Evolutionary conservation across 2,797 vertebrate species (phyloP).

Genomic region (Malacoraja senta): DNA sequence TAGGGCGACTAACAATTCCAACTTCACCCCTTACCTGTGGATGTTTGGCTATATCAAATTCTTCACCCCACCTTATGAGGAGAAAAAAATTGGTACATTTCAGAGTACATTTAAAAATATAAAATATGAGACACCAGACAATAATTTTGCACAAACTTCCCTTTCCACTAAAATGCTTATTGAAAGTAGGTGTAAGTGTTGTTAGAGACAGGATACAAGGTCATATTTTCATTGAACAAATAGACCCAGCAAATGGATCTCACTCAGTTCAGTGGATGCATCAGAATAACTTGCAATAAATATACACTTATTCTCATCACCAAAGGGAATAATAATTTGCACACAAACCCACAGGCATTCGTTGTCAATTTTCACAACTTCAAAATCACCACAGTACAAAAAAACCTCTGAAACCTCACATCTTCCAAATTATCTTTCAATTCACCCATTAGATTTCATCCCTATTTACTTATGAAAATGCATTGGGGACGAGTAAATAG

Average conservation of each 20-base stretch:
- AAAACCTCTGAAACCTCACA: neutral
- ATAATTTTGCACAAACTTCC: slow-evolving; percentile 8
- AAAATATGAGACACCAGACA: neutral
- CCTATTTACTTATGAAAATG: neutral
- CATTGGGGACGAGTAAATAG: neutral
- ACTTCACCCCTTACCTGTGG: slow-evolving; percentile 73
- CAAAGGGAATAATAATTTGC: neutral
- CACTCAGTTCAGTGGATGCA: neutral
- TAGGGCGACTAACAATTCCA: slow-evolving; percentile 29
- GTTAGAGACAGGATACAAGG: neutral
- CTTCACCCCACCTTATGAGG: slow-evolving; percentile 83
- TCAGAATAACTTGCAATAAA: neutral
- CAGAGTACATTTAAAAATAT: too few relatives aligned
- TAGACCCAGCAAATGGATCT: neutral
- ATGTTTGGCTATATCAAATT: slow-evolving; percentile 81
- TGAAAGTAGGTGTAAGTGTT: neutral
- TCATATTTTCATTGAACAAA: neutral
- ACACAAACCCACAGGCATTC: neutral
- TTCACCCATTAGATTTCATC: neutral
- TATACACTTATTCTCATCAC: neutral
- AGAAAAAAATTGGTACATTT: slow-evolving; percentile 41
- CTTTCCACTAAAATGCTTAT: neutral
- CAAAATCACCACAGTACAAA: neutral
- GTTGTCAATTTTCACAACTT: neutral
- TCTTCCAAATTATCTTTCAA: neutral